Conservation (phyloP, 1,140 invertebrate genomes). For the Diprion similis region DNA sequence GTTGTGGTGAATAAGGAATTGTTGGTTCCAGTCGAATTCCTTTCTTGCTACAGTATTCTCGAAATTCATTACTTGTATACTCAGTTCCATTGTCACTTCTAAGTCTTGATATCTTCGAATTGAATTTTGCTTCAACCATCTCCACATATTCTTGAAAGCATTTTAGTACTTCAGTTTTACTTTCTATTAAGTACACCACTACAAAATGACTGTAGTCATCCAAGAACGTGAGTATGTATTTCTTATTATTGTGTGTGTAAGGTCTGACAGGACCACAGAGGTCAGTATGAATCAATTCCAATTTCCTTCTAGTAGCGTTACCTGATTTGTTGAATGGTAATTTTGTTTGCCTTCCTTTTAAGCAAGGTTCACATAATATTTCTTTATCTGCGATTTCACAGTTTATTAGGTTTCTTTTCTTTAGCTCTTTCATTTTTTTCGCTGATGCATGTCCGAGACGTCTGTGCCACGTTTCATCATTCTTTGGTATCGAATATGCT, state of each 20-base stretch:
- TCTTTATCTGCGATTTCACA: no score
- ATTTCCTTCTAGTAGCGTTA: neutral
- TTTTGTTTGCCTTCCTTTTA: no score
- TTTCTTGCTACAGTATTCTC: conserved; percentile 41
- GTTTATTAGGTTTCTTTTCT: no score
- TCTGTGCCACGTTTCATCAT: no score
- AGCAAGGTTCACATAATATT: no score
- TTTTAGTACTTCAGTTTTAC: conserved; percentile 41
- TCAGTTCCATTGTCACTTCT: conserved; percentile 43
- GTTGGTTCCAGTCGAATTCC: conserved; percentile 37
- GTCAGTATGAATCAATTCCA: conserved; percentile 48
- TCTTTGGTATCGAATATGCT: no score
- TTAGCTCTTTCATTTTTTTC: no score
- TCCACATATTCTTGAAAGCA: conserved; percentile 11
- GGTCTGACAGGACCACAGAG: conserved; percentile 43
- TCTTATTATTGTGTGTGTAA: conserved; percentile 31
- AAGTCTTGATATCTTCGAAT: conserved; percentile 29
- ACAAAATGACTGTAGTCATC: conserved; percentile 35
- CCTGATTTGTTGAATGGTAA: no score
- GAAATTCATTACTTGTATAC: conserved; percentile 44
- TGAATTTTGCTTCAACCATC: conserved; percentile 29
- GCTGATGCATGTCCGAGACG: no score
- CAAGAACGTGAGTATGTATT: conserved; percentile 20
- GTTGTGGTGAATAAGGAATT: conserved; percentile 13
- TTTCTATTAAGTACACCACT: conserved; percentile 33